phyloP scores from a whole-genome alignment of 2,113 vertebrate genomes.

The Vulpes lagopus region DNA sequence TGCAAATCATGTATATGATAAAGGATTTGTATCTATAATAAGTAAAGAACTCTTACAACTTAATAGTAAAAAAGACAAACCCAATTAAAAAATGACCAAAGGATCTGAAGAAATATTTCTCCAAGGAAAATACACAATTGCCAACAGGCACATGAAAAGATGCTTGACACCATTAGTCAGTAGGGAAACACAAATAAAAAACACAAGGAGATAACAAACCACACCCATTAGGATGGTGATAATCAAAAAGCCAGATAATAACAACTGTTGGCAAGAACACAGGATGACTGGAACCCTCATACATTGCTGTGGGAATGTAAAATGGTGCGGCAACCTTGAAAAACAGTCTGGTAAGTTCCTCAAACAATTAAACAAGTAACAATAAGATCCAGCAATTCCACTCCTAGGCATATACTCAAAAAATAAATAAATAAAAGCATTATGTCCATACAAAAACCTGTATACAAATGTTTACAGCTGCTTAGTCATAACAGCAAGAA shows the following conservation, averaged over 20 bases:
- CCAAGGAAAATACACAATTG: not conserved
- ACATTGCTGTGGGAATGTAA: not conserved
- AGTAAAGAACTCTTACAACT: not conserved
- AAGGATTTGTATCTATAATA: not conserved
- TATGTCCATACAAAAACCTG: not conserved
- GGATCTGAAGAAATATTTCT: not conserved
- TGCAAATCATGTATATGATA: not conserved
- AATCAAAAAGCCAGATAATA: not conserved
- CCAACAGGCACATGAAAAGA: not conserved
- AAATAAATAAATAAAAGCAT: not conserved
- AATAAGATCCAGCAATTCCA: not conserved
- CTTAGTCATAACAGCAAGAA: not conserved
- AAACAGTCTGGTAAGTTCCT: not conserved
- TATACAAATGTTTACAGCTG: not conserved
- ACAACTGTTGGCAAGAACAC: not conserved
- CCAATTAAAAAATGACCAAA: not conserved
- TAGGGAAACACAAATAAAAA: not conserved
- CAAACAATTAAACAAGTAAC: not conserved
- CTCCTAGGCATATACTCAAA: not conserved
- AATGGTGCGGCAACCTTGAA: not conserved
- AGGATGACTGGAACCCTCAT: not conserved
- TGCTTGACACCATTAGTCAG: not conserved
- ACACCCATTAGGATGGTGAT: not conserved
- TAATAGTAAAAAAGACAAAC: not conserved
- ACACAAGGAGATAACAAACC: not conserved